Conservation (phyloP, 2,888 invertebrate species). For the Choreutis nemorana region DNA sequence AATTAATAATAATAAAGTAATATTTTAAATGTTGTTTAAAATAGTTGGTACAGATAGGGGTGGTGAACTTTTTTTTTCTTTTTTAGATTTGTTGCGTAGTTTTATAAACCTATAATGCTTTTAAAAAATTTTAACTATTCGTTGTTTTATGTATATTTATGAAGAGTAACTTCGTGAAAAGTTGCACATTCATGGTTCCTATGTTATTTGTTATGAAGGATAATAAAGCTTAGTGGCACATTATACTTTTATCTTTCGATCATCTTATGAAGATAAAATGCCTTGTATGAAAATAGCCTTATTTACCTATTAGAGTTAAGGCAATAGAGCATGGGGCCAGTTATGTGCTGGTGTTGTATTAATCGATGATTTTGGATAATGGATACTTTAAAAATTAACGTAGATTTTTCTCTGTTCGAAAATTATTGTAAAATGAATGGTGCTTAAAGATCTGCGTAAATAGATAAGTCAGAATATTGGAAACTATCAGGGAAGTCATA, state of each 20-base stretch:
- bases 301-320: slow-evolving; percentile 42
- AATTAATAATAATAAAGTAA: slow-evolving; percentile 8
- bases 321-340: slow-evolving; percentile 43
- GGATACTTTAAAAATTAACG: no score
- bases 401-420: no score
- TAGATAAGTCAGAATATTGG: no score
- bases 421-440: slow-evolving; percentile 38
- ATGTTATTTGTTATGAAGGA: slow-evolving; percentile 27
- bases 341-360: slow-evolving; percentile 24
- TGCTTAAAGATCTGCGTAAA: slow-evolving; percentile 64
- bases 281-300: slow-evolving; percentile 47
- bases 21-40: slow-evolving; percentile 13
- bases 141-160: slow-evolving; percentile 39
- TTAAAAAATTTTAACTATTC: no score
- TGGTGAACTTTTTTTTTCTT: slow-evolving; percentile 25
- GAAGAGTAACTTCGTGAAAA: no score
- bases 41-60: slow-evolving; percentile 21
- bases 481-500: no score
- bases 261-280: slow-evolving; percentile 24
- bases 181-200: slow-evolving; percentile 42
- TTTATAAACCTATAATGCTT: no score
- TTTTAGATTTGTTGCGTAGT: slow-evolving; percentile 39
- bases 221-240: no score
- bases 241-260: no score
- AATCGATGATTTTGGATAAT: no score